Conservation (phyloP, 2,888 invertebrate genomes). For the Temnothorax rugatulus region DNA sequence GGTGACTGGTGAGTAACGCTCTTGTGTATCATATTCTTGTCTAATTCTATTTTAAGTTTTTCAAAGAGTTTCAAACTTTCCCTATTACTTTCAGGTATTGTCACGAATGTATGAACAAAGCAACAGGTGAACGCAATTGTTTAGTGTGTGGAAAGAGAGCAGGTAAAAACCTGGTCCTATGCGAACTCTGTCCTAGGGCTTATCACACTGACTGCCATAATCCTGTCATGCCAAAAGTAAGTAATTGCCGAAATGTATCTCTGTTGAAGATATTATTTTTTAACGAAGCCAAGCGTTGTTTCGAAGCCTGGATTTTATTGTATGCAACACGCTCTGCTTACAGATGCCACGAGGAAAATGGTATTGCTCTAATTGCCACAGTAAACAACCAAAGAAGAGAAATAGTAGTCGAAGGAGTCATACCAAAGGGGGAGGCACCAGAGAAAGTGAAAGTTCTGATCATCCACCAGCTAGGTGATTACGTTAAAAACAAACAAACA, state of each 20-base stretch:
- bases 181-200: constrained; percentile 96
- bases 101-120: constrained; percentile 97
- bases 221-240: constrained; percentile 93
- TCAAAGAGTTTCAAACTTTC: background rate
- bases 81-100: constrained; percentile 91
- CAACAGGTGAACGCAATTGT: constrained; percentile 96
- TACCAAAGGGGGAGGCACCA: constrained; percentile 89
- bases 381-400: constrained; percentile 91
- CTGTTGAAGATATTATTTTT: background rate
- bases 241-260: constrained; percentile 24
- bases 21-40: background rate
- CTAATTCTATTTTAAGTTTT: background rate
- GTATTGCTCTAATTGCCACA: constrained; percentile 95
- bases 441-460: constrained; percentile 88
- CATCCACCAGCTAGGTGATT: constrained; percentile 88
- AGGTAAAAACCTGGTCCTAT: constrained; percentile 92
- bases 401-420: constrained; percentile 86
- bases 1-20: constrained; percentile 94
- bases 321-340: constrained; percentile 45
- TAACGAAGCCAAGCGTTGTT: background rate
- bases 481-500: constrained; percentile 83
- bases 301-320: background rate
- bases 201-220: constrained; percentile 98
- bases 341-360: constrained; percentile 94
- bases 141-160: constrained; percentile 95